Evolutionary conservation across 1,140 invertebrate species (phyloP), one percentile per base, ranked within the genome.

Genomic region (Hypsibius dujardini): DNA sequence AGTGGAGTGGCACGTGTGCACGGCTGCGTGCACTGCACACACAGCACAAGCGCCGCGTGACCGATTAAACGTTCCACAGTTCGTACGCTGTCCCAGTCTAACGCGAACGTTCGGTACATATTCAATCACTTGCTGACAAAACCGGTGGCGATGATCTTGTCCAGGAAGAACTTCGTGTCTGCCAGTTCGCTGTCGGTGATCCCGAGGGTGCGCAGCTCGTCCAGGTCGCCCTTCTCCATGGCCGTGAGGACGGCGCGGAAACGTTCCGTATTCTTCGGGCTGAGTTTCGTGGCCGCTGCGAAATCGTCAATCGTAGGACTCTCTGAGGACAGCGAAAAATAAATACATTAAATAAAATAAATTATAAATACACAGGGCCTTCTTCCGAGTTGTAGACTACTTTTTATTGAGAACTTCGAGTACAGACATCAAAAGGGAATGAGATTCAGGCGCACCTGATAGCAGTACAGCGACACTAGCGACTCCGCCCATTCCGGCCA

Each of bases 91-190:
- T 28, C 28, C 28, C 28, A 28, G 28, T 28, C 28, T 28, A 28
- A 28, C 28, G 28, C 28, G 28, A 28, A 28, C 28, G 28, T 28
- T 28, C 28, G 28, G 28, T 28, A 28, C 28, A 28, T 28, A 28
- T 28, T 28, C 62, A 15, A 15, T 12, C 62, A 45, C 42, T 67
- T 3, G 46, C 94, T 91, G 76, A 95, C 86, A 82, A 96, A 95
- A 73, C 92, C 92, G 72, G 92, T 96, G 80, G 93, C 92, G 60
- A 94, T 90, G 73, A 96, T 85, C 81, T 95, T 94, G 81, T 95
- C 92, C 72, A 95, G 84, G 83, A 96, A 95, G 83, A 95, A 95
- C 78, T 94, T 93, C 46, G 95, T 91, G 78, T 95, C 92, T n/a
- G 91, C 90, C 46, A 95, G 83, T 78, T 96, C 92, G 0, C 90